phyloP scores from a whole-genome alignment of 2,113 vertebrate species.

The Calonectris borealis region DNA sequence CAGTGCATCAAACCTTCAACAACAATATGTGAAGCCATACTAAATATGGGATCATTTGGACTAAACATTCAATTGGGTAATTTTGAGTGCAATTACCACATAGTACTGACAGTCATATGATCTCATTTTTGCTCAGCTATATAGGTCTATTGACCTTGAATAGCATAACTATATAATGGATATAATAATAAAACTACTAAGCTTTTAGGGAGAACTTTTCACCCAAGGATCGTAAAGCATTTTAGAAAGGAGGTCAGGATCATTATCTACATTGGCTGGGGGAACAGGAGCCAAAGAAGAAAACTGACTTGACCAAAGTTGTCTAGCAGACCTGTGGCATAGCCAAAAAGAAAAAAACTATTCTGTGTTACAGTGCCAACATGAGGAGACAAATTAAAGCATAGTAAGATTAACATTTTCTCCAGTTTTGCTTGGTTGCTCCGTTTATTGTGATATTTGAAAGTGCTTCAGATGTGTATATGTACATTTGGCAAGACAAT shows the following conservation, averaged over 20 bases:
- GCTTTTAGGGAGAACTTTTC: conserved; percentile 54
- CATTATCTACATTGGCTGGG: conserved; percentile 37
- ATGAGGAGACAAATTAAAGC: background rate
- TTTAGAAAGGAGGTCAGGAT: conserved; percentile 62
- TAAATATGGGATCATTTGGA: conserved; percentile 57
- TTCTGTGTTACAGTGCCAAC: background rate
- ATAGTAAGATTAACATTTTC: background rate
- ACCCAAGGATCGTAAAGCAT: conserved; percentile 40
- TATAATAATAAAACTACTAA: conserved; percentile 37
- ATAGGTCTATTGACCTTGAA: conserved; percentile 47
- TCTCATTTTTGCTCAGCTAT: conserved; percentile 27
- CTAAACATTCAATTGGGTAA: conserved; percentile 43
- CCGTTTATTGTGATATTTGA: background rate
- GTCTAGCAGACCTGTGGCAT: background rate
- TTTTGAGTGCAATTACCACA: conserved; percentile 5
- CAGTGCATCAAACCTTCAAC: conserved; percentile 11
- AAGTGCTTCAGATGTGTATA: background rate
- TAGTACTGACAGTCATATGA: conserved; percentile 16
- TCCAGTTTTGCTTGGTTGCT: background rate
- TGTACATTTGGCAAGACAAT: background rate
- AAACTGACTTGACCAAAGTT: conserved; percentile 47
- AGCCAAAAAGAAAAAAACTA: background rate
- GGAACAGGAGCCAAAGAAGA: conserved; percentile 15
- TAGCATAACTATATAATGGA: conserved; percentile 36
- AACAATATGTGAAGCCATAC: background rate